Conservation (phyloP, 2,113 vertebrate species). For the Sminthopsis crassicaudata region DNA sequence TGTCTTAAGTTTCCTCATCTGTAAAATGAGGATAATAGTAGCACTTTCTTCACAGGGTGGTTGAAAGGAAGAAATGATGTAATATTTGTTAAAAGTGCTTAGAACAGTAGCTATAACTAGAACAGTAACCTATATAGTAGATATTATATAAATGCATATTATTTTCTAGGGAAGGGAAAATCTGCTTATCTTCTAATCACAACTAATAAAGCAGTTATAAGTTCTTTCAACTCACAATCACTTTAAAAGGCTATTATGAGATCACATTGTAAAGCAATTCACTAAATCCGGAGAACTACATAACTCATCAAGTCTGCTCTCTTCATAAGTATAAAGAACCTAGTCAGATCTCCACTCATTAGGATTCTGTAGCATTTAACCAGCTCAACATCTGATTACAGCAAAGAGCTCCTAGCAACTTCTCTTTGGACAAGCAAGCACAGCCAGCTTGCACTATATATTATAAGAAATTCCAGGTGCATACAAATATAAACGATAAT, state of each 20-base stretch:
- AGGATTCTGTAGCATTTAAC: not conserved
- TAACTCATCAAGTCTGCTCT: too few relatives aligned
- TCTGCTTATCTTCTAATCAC: not conserved
- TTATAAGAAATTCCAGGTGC: not conserved
- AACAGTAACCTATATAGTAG: too few relatives aligned
- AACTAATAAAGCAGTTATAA: not conserved
- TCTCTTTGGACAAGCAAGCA: not conserved
- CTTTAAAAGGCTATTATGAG: not conserved
- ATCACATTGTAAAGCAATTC: not conserved
- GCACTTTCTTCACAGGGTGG: too few relatives aligned
- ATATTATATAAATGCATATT: too few relatives aligned
- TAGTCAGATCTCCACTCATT: not conserved
- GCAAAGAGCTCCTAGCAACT: not conserved
- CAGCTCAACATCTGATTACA: not conserved
- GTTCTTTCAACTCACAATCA: not conserved
- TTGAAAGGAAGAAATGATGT: too few relatives aligned
- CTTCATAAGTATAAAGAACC: not conserved
- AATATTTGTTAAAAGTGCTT: too few relatives aligned
- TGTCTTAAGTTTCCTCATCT: not conserved
- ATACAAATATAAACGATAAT: not conserved
- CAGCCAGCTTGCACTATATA: not conserved
- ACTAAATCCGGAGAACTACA: not conserved
- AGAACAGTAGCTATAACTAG: too few relatives aligned
- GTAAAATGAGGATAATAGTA: too few relatives aligned
- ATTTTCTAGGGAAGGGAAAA: not conserved